phyloP scores from a whole-genome alignment of 2,888 invertebrate species.

The Amphiduros pacificus region DNA sequence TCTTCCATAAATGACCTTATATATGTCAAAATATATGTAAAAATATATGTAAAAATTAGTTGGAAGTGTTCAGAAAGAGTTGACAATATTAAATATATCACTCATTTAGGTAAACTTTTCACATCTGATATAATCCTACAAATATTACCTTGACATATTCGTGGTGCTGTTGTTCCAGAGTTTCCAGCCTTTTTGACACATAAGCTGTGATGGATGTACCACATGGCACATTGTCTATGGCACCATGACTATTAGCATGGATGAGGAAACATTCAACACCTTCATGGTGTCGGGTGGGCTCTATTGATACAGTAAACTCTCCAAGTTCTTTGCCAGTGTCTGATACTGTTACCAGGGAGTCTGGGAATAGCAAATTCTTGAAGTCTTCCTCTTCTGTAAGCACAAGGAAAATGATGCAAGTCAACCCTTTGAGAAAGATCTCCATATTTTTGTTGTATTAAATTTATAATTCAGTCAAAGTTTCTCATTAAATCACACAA shows the following conservation, averaged over 20 bases:
- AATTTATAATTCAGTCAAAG: no score
- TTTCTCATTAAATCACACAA: no score
- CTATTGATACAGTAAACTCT: conserved; percentile 53
- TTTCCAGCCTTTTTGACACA: conserved; percentile 51
- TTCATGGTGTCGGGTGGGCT: conserved; percentile 39
- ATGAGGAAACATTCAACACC: conserved; percentile 54
- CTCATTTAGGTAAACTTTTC: no score
- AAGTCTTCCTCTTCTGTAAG: conserved; percentile 46
- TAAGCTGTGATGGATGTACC: conserved; percentile 58
- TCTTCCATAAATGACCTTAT: no score
- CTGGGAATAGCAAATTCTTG: conserved; percentile 54
- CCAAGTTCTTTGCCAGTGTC: conserved; percentile 57
- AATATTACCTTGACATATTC: conserved; percentile 60
- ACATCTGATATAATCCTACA: no score
- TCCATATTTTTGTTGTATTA: not conserved
- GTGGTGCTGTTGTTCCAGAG: conserved; percentile 59
- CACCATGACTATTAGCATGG: conserved; percentile 58
- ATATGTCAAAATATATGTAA: no score
- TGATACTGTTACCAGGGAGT: conserved; percentile 53
- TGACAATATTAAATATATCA: no score
- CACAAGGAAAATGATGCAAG: not conserved
- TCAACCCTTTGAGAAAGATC: not conserved
- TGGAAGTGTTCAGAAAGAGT: no score
- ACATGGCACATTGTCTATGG: conserved; percentile 58
- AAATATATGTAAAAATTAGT: no score